Conservation (phyloP, 2,888 invertebrate species). For the Lamellibrachia columna region DNA sequence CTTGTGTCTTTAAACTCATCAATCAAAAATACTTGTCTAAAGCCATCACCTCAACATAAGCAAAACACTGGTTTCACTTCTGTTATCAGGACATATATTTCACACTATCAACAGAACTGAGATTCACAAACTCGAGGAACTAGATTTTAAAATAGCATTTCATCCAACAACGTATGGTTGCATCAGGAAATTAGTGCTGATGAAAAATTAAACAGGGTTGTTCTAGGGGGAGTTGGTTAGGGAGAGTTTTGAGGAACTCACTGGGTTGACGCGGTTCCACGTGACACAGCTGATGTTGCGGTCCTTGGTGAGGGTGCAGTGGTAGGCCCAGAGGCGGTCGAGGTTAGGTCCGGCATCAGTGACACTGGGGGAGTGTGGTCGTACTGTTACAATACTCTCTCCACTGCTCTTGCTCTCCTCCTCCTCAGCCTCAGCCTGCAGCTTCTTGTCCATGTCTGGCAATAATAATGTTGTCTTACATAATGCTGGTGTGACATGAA, state of each 20-base stretch:
- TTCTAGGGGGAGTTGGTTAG: neutral
- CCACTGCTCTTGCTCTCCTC: constrained; percentile 14
- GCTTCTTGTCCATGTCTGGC: constrained; percentile 48
- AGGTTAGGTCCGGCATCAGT: constrained; percentile 59
- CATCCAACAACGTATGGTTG: too few species aligned
- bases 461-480: neutral
- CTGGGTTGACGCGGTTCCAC: constrained; percentile 63
- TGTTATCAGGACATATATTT: too few species aligned
- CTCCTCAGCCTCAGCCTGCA: constrained; percentile 28
- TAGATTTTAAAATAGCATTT: too few species aligned
- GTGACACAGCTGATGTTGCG: constrained; percentile 63
- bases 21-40: too few species aligned
- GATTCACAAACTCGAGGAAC: too few species aligned
- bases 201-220: neutral
- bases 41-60: too few species aligned
- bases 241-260: constrained; percentile 40
- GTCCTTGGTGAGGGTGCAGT: constrained; percentile 58
- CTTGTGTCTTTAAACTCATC: too few species aligned
- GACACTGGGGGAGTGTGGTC: constrained; percentile 27
- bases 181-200: neutral
- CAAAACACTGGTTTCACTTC: too few species aligned
- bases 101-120: too few species aligned
- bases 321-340: constrained; percentile 62
- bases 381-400: neutral
- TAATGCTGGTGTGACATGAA: too few species aligned